Base-by-base conservation (phyloP, 2,797 vertebrate species). In the Galaxias olidus region DNA sequence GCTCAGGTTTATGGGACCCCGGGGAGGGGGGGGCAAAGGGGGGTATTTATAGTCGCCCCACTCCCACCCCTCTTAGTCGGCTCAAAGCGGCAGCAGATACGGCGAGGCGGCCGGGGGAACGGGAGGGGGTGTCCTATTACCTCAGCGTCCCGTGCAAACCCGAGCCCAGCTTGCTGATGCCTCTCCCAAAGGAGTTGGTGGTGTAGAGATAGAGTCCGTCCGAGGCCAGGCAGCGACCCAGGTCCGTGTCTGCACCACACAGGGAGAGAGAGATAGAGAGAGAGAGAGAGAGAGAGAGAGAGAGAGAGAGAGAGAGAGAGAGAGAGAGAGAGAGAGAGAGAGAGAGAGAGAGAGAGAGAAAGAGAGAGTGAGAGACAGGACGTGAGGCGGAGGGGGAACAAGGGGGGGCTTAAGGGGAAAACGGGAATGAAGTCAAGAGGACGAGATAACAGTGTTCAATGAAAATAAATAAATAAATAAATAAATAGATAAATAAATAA, bases 201-300 rank as follows among this genome's bases (percentile, higher is more conserved):
- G 96, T 98, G 63, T 98, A 99, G 72, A 99, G 94, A 90, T 99
- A 99, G 78, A 96, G 94, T 8, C 98, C 97, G 30, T 99, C 98
- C 69, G 95, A 95, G 69, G 96, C 95, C 55, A 99, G 93, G 82
- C 96, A 98, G 88, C 98, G 96, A 15, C 97, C 96, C 58, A 99
- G 90, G 88, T 99, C 98, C 83, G 96, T 95, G 84, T 99, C 96
- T 99, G 90, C 50, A 71, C 74, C 68, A 74, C 42, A 75, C 1
- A 59, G 6, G 63, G 30, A 86, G 73, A 45, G 50, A 68, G 43
- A 70, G 43, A 74, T 68, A 65, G 50, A 6, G 56, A 15, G 59
- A 42, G 40, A 61, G 15, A 55, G 59, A 54, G 14, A 60, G 56
- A 65, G 58, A 54, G 60, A 74, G 30, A 48, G 48, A 59, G n/a